These are phyloP conservation scores for Tinamus guttatus DNA, from an alignment of 2,113 vertebrate species.

Conservation along the genomic window DNA sequence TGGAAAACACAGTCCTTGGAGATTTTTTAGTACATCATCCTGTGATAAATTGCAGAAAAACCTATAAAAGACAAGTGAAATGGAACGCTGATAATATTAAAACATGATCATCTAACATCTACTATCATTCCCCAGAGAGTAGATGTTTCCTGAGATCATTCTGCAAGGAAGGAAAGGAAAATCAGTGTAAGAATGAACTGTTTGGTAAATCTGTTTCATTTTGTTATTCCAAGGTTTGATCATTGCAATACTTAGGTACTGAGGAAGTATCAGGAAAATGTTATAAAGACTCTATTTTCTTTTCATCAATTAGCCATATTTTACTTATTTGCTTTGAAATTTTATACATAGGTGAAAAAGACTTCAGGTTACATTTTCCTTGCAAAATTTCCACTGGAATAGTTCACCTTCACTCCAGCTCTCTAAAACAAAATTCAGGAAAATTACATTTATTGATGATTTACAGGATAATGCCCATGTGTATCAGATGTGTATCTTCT, in stretches of 20 bases:
- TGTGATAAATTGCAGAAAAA: constrained; percentile 6
- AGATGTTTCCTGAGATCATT: not conserved
- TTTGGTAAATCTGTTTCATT: not conserved
- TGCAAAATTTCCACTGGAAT: not conserved
- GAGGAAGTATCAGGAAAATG: not conserved
- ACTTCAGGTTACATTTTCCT: not conserved
- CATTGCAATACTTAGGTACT: not conserved
- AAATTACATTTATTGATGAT: not conserved
- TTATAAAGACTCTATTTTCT: not conserved
- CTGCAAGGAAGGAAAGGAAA: not conserved
- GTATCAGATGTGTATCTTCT: not conserved
- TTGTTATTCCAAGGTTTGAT: not conserved
- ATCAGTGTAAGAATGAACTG: accelerated
- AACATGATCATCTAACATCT: not conserved
- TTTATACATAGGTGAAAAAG: not conserved
- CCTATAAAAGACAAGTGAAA: not conserved
- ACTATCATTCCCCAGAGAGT: not conserved
- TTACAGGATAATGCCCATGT: not conserved
- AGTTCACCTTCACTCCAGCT: not conserved
- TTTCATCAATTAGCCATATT: not conserved
- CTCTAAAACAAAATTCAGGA: not conserved
- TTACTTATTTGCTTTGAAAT: not conserved
- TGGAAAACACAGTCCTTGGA: not conserved
- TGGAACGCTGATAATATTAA: not conserved
- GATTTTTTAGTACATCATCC: not conserved